Evolutionary conservation across 2,888 invertebrate genomes (phyloP).

Genomic region (Lordiphosa andalusiaca): DNA sequence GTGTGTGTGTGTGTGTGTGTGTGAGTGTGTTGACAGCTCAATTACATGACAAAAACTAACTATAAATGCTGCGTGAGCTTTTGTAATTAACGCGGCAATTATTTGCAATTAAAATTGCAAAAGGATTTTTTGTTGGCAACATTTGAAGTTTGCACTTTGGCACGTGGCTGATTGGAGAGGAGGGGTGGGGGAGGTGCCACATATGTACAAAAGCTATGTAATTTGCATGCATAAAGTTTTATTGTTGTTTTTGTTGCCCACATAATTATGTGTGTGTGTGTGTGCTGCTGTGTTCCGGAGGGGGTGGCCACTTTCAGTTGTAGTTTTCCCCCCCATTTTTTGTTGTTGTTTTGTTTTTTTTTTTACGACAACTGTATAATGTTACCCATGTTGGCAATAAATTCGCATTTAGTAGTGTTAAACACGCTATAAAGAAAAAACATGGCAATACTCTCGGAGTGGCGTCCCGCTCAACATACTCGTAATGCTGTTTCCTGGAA

Average conservation of each 20-base stretch:
- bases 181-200: conserved; percentile 5
- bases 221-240: conserved; percentile 60
- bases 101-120: conserved; percentile 67
- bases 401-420: conserved; percentile 69
- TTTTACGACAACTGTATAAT: conserved; percentile 70
- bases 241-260: conserved; percentile 45
- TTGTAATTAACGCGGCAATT: conserved; percentile 67
- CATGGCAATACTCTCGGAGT: conserved; percentile 46
- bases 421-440: conserved; percentile 63
- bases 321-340: conserved; percentile 20
- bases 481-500: background rate
- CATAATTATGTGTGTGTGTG: conserved; percentile 32
- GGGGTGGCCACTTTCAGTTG: no score
- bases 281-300: no score
- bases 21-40: conserved; percentile 63
- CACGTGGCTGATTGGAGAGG: conserved; percentile 44
- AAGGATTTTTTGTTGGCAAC: conserved; percentile 34
- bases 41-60: conserved; percentile 52
- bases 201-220: conserved; percentile 33
- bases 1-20: conserved; percentile 6
- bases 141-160: conserved; percentile 45
- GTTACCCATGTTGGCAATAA: conserved; percentile 69
- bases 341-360: no score
- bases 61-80: conserved; percentile 41
- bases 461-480: conserved; percentile 24